Conservation (phyloP, 2,888 invertebrate species). For the Metalampra italica region DNA sequence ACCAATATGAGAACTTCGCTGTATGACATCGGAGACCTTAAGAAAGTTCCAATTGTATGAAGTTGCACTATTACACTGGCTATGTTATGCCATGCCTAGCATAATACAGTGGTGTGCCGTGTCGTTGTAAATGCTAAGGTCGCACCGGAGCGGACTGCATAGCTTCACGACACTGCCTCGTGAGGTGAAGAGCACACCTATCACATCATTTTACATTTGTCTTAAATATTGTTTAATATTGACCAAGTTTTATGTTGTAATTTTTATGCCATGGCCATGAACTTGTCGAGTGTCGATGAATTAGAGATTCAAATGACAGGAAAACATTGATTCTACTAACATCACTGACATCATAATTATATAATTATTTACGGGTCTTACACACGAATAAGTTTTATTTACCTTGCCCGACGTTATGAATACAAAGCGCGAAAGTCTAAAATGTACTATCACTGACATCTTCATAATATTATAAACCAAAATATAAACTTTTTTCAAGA, state of each 20-base stretch:
- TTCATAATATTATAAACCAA: no score
- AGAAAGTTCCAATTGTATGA: background rate
- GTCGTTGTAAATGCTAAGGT: slow-evolving; percentile 50
- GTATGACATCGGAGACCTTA: slow-evolving; percentile 1
- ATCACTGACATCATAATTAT: no score
- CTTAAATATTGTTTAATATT: background rate
- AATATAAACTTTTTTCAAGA: no score
- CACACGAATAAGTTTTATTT: no score
- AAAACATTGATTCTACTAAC: no score
- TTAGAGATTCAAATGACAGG: no score
- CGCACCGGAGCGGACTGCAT: slow-evolving; percentile 41
- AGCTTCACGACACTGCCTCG: slow-evolving; percentile 39
- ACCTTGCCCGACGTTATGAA: no score
- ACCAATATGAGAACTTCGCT: background rate
- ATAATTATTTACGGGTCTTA: no score
- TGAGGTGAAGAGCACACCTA: slow-evolving; percentile 35
- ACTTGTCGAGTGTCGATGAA: no score
- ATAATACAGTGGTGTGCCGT: background rate
- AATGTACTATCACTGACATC: no score
- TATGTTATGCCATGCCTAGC: background rate
- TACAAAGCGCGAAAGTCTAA: no score
- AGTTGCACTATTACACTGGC: background rate
- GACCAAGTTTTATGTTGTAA: background rate
- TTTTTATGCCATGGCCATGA: no score
- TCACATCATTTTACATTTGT: slow-evolving; percentile 18